Conservation (phyloP, 2,888 invertebrate species). For the Charanyca ferruginea region DNA sequence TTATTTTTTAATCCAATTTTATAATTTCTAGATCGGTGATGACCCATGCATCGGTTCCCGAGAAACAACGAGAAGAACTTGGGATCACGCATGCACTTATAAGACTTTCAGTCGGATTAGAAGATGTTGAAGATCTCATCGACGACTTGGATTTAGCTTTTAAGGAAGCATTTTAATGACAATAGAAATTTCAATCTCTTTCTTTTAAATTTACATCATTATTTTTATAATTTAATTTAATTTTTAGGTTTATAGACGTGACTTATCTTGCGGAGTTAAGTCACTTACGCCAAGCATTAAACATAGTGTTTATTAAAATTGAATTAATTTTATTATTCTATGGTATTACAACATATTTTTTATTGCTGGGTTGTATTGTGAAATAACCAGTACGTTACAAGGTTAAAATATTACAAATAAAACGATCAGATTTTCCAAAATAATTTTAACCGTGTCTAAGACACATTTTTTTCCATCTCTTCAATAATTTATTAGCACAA, state of each 20-base stretch:
- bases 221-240: slow-evolving; percentile 1
- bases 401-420: slow-evolving; percentile 5
- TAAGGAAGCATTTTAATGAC: slow-evolving; percentile 81
- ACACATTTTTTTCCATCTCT: slow-evolving; percentile 11
- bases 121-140: slow-evolving; percentile 96
- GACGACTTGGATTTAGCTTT: slow-evolving; percentile 96
- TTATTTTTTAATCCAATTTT: neutral
- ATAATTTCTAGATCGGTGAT: slow-evolving; percentile 93
- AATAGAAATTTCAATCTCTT: slow-evolving; percentile 28
- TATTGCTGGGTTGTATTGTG: no score
- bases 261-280: slow-evolving; percentile 6
- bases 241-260: slow-evolving; percentile 19
- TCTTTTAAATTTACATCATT: slow-evolving; percentile 6
- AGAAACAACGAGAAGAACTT: slow-evolving; percentile 92
- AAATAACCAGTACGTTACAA: neutral
- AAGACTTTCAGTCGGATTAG: slow-evolving; percentile 97
- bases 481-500: slow-evolving; percentile 34
- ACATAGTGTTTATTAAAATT: neutral
- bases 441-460: neutral
- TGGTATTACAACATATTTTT: no score
- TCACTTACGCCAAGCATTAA: slow-evolving; percentile 6
- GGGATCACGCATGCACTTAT: slow-evolving; percentile 97
- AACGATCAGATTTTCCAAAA: neutral
- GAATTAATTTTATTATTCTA: no score
- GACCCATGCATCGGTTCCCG: slow-evolving; percentile 98